Base-by-base conservation (phyloP, 92 coral and sea anemone genomes). In the Parazoanthus swiftii region DNA sequence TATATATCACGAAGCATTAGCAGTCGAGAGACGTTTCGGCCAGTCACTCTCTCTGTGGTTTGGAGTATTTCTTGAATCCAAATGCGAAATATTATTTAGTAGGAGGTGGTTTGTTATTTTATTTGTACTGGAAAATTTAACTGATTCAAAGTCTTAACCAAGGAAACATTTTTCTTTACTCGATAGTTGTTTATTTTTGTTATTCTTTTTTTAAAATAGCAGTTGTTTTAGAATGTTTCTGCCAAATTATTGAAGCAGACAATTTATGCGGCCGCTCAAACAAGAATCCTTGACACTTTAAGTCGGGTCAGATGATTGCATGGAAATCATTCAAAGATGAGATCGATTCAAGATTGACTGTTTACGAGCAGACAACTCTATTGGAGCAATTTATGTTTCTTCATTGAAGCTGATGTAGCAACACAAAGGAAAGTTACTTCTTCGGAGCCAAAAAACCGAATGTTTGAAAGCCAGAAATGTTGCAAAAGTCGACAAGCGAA, bases 271-370 rank as follows among this genome's bases (percentile, higher is more conserved):
- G 48, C 39, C 78, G 51, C 87, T 46, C 23, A 46, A 23, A 79
- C 80, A 79, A 79, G 8, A 79, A 68, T 84, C 67, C 77, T 84
- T 84, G 87, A 84, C 87, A 84, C 35, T 84, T 71, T 11, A 50
- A 70, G 78, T 29, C 66, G 77, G 76, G 79, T 84, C 79, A 84
- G 58, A 48, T 72, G 68, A 48, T 84, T 71, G 87, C 79, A 2
- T n/a, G 78, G 35, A 42, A 67, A 68, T 71, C 50, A 84, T 71
- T 29, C 66, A 33, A 3, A 70, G 43, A 35, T 44, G 68, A 72
- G n/a, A 48, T 42, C n/a, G 11, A 23, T 20, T 59, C 33, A 58
- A 23, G 78, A 11, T 71, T 68, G 37, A 70, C 74, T 18, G 59
- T 44, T 82, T 82, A 15, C 67, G 1, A 71, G 78, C 33, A 26